Conservation (phyloP, 2,888 invertebrate species). For the Nomada ruficornis region DNA sequence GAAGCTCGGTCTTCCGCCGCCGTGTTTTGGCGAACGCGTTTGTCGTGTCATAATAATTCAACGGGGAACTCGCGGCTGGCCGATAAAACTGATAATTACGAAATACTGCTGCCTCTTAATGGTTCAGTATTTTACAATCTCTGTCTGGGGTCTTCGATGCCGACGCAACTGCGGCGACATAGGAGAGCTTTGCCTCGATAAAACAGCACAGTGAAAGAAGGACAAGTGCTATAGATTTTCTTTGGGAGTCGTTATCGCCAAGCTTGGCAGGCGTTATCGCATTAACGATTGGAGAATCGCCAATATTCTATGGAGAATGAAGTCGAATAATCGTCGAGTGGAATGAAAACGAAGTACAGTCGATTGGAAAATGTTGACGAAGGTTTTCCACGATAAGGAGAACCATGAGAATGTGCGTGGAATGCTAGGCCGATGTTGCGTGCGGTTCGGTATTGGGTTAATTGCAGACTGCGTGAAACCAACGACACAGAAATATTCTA, state of each 20-base stretch:
- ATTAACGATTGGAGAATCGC: not conserved
- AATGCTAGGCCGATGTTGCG: conserved; percentile 54
- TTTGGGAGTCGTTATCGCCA: conserved; percentile 14
- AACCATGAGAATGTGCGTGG: conserved; percentile 31
- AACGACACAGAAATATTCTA: conserved; percentile 48
- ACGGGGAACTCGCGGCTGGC: conserved; percentile 25
- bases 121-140: conserved; percentile 55
- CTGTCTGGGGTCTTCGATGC: conserved; percentile 24
- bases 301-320: not conserved
- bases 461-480: conserved; percentile 44
- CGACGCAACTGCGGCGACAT: conserved; percentile 2
- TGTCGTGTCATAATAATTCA: conserved; percentile 56
- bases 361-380: not conserved
- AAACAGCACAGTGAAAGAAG: conserved; percentile 26
- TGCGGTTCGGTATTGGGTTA: conserved; percentile 48
- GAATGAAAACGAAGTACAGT: not conserved
- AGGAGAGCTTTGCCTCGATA: conserved; percentile 40
- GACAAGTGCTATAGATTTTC: conserved; percentile 21
- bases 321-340: not conserved
- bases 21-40: conserved; percentile 28
- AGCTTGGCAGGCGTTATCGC: conserved; percentile 9
- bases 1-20: conserved; percentile 55
- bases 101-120: conserved; percentile 64
- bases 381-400: conserved; percentile 17
- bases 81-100: conserved; percentile 67